Conservation (phyloP, 2,888 invertebrate genomes). For the Sinhomidia bicolor region DNA sequence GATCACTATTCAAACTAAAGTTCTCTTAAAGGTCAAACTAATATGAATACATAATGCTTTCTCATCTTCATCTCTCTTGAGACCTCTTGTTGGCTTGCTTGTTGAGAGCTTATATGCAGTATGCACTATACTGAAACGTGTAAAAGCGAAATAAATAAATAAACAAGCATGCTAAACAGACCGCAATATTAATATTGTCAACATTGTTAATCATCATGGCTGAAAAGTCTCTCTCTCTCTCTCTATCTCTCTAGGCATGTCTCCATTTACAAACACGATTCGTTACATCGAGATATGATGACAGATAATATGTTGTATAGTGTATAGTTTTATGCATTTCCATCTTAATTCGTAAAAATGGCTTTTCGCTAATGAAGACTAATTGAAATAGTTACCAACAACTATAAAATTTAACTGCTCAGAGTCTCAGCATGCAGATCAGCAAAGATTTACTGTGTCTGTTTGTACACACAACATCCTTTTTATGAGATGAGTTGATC, state of each 20-base stretch:
- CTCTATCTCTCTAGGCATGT: conserved; percentile 39
- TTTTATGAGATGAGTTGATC: conserved; percentile 55
- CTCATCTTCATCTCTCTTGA: background rate
- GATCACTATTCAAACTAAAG: conserved; percentile 42
- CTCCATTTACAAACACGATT: conserved; percentile 42
- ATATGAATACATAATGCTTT: conserved; percentile 42
- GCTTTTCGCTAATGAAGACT: conserved; percentile 67
- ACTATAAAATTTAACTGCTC: conserved; percentile 69
- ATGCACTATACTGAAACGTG: background rate
- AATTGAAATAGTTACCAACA: conserved; percentile 72
- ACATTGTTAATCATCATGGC: background rate
- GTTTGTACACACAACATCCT: conserved; percentile 52
- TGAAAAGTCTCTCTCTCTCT: no score
- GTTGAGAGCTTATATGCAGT: background rate
- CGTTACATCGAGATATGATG: background rate
- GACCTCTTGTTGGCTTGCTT: background rate
- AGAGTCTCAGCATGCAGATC: conserved; percentile 73
- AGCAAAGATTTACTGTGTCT: conserved; percentile 68
- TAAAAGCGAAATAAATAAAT: conserved; percentile 19
- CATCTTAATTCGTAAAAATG: conserved; percentile 66
- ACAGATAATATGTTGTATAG: conserved; percentile 17
- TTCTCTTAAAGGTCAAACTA: conserved; percentile 59
- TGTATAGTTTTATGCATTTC: conserved; percentile 46
- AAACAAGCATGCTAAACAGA: conserved; percentile 49
- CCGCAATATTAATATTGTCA: conserved; percentile 61